These are phyloP conservation scores for Drosophila parthenogenetica DNA, from an alignment of 2,888 invertebrate genomes.

Conservation along the genomic window DNA sequence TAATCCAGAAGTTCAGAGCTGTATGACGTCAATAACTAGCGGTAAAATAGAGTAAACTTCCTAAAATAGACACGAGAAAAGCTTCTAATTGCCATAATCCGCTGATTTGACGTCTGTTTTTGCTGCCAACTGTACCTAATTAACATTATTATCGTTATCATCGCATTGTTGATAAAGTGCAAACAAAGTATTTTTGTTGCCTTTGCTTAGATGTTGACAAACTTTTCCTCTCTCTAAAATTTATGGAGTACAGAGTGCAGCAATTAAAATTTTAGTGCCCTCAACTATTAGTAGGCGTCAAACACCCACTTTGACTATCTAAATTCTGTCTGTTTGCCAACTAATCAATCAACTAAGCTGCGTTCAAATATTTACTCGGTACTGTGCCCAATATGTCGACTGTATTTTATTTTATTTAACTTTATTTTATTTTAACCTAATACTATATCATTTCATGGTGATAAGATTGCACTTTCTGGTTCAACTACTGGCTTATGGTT, in stretches of 20 bases:
- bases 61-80: constrained; percentile 10
- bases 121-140: constrained; percentile 38
- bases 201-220: constrained; percentile 26
- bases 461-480: constrained; percentile 46
- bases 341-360: constrained; percentile 67
- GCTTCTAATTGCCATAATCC: constrained; percentile 36
- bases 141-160: constrained; percentile 53
- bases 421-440: constrained; percentile 1
- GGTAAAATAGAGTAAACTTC: constrained; percentile 22
- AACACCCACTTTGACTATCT: background rate
- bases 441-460: constrained; percentile 14
- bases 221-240: constrained; percentile 11
- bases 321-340: constrained; percentile 24
- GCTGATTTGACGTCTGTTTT: constrained; percentile 39
- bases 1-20: constrained; percentile 5
- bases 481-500: constrained; percentile 7
- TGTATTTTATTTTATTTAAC: background rate
- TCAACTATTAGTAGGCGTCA: constrained; percentile 9
- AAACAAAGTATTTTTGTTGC: constrained; percentile 28
- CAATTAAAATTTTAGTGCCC: constrained; percentile 15
- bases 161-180: constrained; percentile 31
- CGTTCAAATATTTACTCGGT: constrained; percentile 58
- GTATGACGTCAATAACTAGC: constrained; percentile 61
- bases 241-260: constrained; percentile 43
- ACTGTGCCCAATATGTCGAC: constrained; percentile 56